Evolutionary conservation across 1,140 invertebrate species (phyloP), one percentile per base, ranked within the genome.

Genomic region (Leguminivora glycinivorella): DNA sequence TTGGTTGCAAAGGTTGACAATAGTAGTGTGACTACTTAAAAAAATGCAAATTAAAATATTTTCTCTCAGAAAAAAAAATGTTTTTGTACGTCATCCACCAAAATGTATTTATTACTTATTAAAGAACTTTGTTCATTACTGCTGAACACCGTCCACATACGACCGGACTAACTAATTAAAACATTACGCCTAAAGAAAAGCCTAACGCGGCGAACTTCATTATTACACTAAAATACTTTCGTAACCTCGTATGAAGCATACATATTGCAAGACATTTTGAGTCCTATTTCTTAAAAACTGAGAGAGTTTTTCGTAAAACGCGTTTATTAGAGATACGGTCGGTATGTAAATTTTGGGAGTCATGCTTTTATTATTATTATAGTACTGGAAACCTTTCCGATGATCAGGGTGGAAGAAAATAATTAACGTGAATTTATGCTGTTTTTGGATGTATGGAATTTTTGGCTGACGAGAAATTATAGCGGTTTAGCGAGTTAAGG

Each of bases 121-220:
- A 52, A 0, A 52, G 47, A 52, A 52, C 7, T 52, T 52, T 22
- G 47, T 22, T 52, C 60, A 19, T 67, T 69, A 52, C n/a, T 4
- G 60, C 58, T 74, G 75, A 71, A 67, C n/a, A 1, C 24, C 40
- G 22, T 25, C 69, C 70, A 73, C 56, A 71, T 12, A 22, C 25
- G 58, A 31, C 69, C 75, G 75, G 69, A 74, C 75, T 68, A 70
- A 74, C 78, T 80, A 80, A 80, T 80, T 80, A 80, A 80, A 80
- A 80, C 75, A 80, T 77, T 80, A 77, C 75, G 75, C 75, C 73
- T 71, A 72, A 75, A 68, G 70, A 70, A 70, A 75, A 67, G 22
- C 66, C 34, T 69, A 69, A 34, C 52, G 31, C 56, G 40, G 47
- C 47, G n/a, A 52, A 52, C 72, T 70, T 68, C 69, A 67, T 71